Percentiles rank a stretch among this genome's conserved stretches.
phyloP scores from a whole-genome alignment of 1,140 invertebrate species.

The Rhagoletis zephyria region DNA sequence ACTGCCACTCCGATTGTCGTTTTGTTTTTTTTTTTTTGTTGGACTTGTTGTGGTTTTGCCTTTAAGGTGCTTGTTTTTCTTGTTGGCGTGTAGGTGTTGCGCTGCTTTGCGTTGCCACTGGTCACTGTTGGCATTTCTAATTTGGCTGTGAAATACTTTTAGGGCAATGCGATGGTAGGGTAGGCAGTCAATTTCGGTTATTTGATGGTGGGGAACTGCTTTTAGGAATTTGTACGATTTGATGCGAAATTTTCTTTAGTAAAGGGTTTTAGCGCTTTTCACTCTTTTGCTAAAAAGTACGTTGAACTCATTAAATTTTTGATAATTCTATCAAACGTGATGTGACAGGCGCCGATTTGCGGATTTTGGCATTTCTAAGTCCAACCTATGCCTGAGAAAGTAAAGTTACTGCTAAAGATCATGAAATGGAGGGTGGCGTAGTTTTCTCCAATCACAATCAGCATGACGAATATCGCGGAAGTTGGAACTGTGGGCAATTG shows the following conservation, averaged over 20 bases:
- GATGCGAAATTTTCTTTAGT: background rate
- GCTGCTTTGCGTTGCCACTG: background rate
- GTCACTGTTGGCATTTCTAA: conserved; percentile 42
- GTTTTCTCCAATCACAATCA: too few relatives aligned
- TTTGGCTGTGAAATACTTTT: conserved; percentile 4
- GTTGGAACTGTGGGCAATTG: too few relatives aligned
- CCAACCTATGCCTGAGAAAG: too few relatives aligned
- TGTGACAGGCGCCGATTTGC: too few relatives aligned
- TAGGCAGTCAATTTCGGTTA: background rate
- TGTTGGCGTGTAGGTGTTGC: background rate
- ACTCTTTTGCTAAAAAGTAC: too few relatives aligned
- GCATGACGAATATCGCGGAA: too few relatives aligned
- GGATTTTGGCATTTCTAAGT: too few relatives aligned
- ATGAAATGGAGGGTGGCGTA: too few relatives aligned
- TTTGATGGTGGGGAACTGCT: background rate
- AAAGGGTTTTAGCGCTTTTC: too few relatives aligned
- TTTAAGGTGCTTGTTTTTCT: background rate
- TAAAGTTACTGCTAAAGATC: too few relatives aligned
- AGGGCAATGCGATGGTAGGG: background rate
- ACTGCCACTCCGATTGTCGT: background rate
- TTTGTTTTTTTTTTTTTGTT: background rate
- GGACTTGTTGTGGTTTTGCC: background rate
- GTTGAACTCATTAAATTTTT: too few relatives aligned
- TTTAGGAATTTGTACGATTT: background rate
- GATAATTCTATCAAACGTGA: too few relatives aligned